Conservation (phyloP, 2,113 vertebrate species). For the Micromys minutus region DNA sequence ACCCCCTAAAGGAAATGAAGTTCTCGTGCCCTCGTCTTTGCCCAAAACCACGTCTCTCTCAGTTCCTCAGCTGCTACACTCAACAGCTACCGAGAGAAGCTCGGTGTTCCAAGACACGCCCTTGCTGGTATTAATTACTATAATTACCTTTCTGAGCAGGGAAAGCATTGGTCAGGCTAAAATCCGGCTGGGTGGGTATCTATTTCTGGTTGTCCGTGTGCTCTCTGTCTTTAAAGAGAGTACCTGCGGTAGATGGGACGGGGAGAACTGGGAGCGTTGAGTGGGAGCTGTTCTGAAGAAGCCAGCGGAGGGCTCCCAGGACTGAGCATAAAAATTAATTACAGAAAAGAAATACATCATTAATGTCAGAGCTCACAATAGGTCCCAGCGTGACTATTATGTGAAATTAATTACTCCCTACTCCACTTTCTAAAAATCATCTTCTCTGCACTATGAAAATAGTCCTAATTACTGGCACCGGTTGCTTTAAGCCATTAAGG, state of each 20-base stretch:
- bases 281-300: conserved; percentile 70
- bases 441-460: conserved; percentile 80
- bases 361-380: conserved; percentile 79
- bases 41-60: not conserved
- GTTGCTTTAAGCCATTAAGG: conserved; percentile 64
- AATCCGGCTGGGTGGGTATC: not conserved
- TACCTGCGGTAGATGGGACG: rapidly evolving
- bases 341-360: conserved; percentile 83
- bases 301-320: conserved; percentile 71
- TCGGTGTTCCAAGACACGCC: not conserved
- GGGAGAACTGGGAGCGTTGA: conserved; percentile 24
- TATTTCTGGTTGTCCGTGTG: not conserved
- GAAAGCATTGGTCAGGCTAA: not conserved
- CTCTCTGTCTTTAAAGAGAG: not conserved
- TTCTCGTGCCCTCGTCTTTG: not conserved
- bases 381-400: conserved; percentile 87
- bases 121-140: not conserved
- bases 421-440: conserved; percentile 81
- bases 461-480: conserved; percentile 76
- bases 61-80: not conserved
- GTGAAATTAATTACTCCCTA: conserved; percentile 86
- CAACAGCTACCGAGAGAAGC: not conserved
- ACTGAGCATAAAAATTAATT: conserved; percentile 85
- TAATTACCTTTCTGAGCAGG: not conserved
- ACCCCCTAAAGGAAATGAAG: not conserved